Evolutionary conservation across 2,113 vertebrate species (phyloP), one percentile per base, ranked within the genome.

Genomic region (Tauraco erythrolophus): DNA sequence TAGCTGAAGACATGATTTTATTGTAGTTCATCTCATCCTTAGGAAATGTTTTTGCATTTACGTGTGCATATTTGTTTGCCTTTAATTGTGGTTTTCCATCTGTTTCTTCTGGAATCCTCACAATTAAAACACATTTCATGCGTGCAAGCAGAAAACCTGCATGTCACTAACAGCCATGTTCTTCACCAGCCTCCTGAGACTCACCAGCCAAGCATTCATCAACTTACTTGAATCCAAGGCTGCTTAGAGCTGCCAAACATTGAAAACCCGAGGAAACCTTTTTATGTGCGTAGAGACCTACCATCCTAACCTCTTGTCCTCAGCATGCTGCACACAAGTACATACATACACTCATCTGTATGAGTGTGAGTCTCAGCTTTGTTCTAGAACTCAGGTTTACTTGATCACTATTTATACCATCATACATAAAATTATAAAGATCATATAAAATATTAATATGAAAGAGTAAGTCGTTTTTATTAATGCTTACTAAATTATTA

Each of bases 291-390:
- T 5, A 70, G 41, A 27, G 13, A 6, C 6, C 25, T 25, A 11
- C 28, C 51, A 84, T 51, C 23, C 12, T 27, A 53, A 75, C 8
- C 23, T 41, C 16, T 14, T 4, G 0, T 41, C 60, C 10, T 48
- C 84, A 50, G 2, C 14, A 30, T 13, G 35, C 18, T 48, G 65
- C 1, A 4, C 21, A 19, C 25, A 69, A 54, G 11, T 56, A 53
- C 8, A 31, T 15, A 39, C 8, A 39, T 18, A 27, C 7, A 30
- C 8, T 62, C 4, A 0, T 22, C 61, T 58, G 7, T 60, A 2
- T 17, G 50, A 61, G 7, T 13, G 4, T 10, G 30, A 87, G 37
- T 11, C 54, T 69, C 30, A 79, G 27, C 53, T 69, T 76, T 31
- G 31, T 19, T 64, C 21, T 53, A 76, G 50, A 90, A 69, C 28